Percentiles rank a stretch among this genome's conserved stretches.
These are phyloP conservation scores for Neosilurus hyrtlii DNA, from an alignment of 2,797 vertebrate genomes.

Conservation along the genomic window DNA sequence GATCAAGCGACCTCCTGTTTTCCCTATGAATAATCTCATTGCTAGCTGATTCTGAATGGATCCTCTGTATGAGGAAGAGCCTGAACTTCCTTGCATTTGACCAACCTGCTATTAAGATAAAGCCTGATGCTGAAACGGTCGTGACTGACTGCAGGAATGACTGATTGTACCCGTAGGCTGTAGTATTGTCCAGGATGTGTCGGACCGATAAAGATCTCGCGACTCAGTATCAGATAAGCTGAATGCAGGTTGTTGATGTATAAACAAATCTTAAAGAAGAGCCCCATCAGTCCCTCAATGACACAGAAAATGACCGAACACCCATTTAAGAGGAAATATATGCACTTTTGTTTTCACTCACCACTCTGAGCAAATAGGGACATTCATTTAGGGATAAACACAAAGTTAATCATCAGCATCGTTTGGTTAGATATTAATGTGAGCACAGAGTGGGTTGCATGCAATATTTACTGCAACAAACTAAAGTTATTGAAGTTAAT, in stretches of 20 bases:
- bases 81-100: conserved; percentile 57
- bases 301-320: conserved; percentile 43
- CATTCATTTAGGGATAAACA: conserved; percentile 36
- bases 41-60: conserved; percentile 52
- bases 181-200: conserved; percentile 54
- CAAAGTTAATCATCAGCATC: conserved; percentile 35
- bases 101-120: conserved; percentile 71
- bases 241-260: conserved; percentile 63
- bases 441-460: neutral
- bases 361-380: conserved; percentile 25
- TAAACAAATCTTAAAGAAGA: conserved; percentile 52
- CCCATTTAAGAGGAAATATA: conserved; percentile 20
- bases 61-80: conserved; percentile 44
- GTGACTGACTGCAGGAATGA: conserved; percentile 68
- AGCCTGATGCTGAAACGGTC: conserved; percentile 69
- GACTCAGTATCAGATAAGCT: conserved; percentile 60
- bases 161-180: conserved; percentile 66
- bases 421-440: conserved; percentile 1
- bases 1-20: neutral
- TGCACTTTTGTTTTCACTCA: conserved; percentile 26
- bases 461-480: too few relatives aligned
- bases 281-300: conserved; percentile 46
- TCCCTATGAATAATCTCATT: too few relatives aligned
- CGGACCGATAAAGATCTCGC: conserved; percentile 45
- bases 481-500: too few relatives aligned